Evolutionary conservation across 2,888 invertebrate genomes (phyloP).

Genomic region (Cetonia aurata): DNA sequence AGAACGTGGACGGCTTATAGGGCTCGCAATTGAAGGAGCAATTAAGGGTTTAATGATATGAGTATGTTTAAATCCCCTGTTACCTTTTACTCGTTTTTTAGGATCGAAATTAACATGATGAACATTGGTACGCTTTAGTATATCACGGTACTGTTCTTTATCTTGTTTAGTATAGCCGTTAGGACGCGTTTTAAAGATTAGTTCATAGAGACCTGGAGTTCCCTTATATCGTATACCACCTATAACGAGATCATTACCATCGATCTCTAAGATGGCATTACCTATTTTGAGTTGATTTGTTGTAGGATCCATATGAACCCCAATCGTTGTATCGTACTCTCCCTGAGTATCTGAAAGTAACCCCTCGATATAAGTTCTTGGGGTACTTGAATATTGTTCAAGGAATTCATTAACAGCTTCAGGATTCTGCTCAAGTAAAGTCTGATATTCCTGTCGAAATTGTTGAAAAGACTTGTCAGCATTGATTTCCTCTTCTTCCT

Average conservation of each 20-base stretch:
- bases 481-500: not conserved
- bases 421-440: not conserved
- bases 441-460: slow-evolving; percentile 11
- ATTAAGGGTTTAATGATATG: too few relatives aligned
- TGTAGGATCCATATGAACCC: not conserved
- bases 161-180: not conserved
- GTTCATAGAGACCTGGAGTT: slow-evolving; percentile 5
- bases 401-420: not conserved
- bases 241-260: not conserved
- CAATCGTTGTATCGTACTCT: not conserved
- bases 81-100: too few relatives aligned
- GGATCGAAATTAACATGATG: not conserved
- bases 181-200: slow-evolving; percentile 14
- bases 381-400: too few relatives aligned
- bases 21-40: too few relatives aligned
- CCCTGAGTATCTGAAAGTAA: slow-evolving; percentile 1
- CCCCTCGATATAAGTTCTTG: slow-evolving; percentile 3
- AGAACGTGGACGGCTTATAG: too few relatives aligned
- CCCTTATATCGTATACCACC: slow-evolving; percentile 1
- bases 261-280: not conserved
- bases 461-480: not conserved
- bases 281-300: not conserved
- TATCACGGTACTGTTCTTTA: not conserved
- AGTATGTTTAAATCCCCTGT: too few relatives aligned
- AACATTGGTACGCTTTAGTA: slow-evolving; percentile 4